phyloP scores from a whole-genome alignment of 1,140 invertebrate species.

The Lysiphlebus fabarum region DNA sequence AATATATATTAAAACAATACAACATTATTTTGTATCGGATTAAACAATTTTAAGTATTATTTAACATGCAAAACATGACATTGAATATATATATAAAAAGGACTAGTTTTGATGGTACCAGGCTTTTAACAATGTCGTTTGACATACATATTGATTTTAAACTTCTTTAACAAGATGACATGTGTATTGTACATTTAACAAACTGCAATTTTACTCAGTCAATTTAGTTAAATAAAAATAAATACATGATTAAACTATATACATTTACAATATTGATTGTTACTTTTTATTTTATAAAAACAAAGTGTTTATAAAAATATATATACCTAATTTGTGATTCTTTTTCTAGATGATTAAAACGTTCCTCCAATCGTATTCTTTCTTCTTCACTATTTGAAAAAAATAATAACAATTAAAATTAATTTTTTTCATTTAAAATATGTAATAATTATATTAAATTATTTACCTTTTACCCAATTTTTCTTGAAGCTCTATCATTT shows the following conservation, averaged over 20 bases:
- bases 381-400: slow-evolving; percentile 47
- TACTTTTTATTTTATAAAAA: not conserved
- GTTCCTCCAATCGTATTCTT: slow-evolving; percentile 47
- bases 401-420: not conserved
- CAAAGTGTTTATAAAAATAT: not conserved
- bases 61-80: slow-evolving; percentile 23
- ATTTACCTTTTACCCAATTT: slow-evolving; percentile 20
- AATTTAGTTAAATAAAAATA: not conserved
- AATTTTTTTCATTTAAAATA: not conserved
- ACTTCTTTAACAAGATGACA: not conserved
- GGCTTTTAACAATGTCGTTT: slow-evolving; percentile 17
- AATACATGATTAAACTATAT: not conserved
- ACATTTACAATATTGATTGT: not conserved
- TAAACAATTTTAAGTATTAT: not conserved
- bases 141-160: slow-evolving; percentile 24
- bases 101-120: slow-evolving; percentile 23
- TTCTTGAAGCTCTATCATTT: slow-evolving; percentile 21
- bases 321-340: slow-evolving; percentile 46
- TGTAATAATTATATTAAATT: not conserved
- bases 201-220: slow-evolving; percentile 30
- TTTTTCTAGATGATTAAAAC: slow-evolving; percentile 43
- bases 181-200: slow-evolving; percentile 30
- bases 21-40: not conserved
- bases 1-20: slow-evolving; percentile 4
- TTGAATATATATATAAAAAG: slow-evolving; percentile 21